Percentiles rank a stretch among this genome's conserved stretches.
Evolutionary conservation across 2,888 invertebrate species (phyloP).

Genomic region (Chrysina gloriosa): DNA sequence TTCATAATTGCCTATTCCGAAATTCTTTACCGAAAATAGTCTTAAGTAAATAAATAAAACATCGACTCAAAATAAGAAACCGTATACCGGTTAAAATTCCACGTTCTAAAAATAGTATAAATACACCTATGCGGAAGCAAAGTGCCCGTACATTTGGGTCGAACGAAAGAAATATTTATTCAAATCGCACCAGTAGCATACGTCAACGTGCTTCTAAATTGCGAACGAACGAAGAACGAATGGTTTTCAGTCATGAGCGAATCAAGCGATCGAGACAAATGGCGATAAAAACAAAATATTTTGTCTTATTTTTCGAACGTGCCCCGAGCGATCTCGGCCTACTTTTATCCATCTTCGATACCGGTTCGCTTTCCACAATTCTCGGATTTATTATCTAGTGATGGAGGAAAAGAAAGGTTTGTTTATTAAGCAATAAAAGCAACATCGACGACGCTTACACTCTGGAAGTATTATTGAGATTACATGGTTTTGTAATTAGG

Average conservation of each 20-base stretch:
- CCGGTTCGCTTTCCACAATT: slow-evolving; percentile 8
- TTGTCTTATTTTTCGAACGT: slow-evolving; percentile 27
- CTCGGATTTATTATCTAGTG: background rate
- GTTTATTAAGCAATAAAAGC: too few species aligned
- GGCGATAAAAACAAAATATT: slow-evolving; percentile 15
- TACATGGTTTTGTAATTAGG: too few species aligned
- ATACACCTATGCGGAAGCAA: slow-evolving; percentile 17
- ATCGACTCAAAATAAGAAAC: slow-evolving; percentile 4
- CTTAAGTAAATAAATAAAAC: slow-evolving; percentile 11
- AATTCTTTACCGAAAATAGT: slow-evolving; percentile 1
- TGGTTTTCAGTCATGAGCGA: slow-evolving; percentile 19
- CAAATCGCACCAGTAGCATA: slow-evolving; percentile 15
- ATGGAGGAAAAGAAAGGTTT: background rate
- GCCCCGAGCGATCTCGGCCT: slow-evolving; percentile 1
- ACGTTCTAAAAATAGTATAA: slow-evolving; percentile 30
- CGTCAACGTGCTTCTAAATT: slow-evolving; percentile 5
- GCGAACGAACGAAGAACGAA: background rate
- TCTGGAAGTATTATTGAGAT: too few species aligned
- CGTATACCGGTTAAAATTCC: slow-evolving; percentile 23
- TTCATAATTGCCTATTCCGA: background rate
- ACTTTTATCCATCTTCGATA: slow-evolving; percentile 7
- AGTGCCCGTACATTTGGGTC: slow-evolving; percentile 1
- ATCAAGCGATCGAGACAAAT: background rate
- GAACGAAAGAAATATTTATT: slow-evolving; percentile 33
- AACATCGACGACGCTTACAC: background rate